phyloP scores from a whole-genome alignment of 64 coral and sea anemone species.

The Stichodactyla mertensii region DNA sequence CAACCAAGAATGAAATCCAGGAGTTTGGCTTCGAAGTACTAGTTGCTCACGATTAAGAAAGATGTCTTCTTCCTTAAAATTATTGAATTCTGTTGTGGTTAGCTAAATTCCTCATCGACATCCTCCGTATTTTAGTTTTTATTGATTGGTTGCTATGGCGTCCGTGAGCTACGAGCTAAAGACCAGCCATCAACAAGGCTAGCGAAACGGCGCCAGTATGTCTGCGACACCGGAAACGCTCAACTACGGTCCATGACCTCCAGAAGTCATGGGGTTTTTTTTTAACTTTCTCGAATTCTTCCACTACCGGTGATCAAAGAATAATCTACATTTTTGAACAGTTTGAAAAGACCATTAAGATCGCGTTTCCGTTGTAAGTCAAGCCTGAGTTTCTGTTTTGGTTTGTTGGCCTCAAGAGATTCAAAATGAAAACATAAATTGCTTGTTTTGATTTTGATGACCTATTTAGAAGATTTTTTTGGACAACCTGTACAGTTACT shows the following conservation, averaged over 20 bases:
- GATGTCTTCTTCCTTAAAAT: not conserved
- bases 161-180: not conserved
- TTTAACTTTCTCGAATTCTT: not conserved
- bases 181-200: not conserved
- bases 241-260: not conserved
- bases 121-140: not conserved
- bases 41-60: too few relatives aligned
- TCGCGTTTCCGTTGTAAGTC: not conserved
- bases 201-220: not conserved
- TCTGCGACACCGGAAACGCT: constrained; percentile 6
- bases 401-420: not conserved
- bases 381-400: not conserved
- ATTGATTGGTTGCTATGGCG: not conserved
- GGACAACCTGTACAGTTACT: not conserved
- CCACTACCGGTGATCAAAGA: constrained; percentile 1
- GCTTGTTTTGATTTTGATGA: not conserved
- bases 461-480: not conserved
- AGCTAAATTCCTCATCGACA: not conserved
- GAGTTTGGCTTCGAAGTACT: too few relatives aligned
- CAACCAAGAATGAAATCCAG: not conserved
- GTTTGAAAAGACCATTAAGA: constrained; percentile 12
- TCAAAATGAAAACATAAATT: not conserved
- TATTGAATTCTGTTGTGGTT: not conserved
- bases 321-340: constrained; percentile 12
- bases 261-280: not conserved